A percentile compares a stretch with the other conserved stretches of the same genome.
phyloP scores from a whole-genome alignment of 2,888 invertebrate species.

The Epinotia ramella region DNA sequence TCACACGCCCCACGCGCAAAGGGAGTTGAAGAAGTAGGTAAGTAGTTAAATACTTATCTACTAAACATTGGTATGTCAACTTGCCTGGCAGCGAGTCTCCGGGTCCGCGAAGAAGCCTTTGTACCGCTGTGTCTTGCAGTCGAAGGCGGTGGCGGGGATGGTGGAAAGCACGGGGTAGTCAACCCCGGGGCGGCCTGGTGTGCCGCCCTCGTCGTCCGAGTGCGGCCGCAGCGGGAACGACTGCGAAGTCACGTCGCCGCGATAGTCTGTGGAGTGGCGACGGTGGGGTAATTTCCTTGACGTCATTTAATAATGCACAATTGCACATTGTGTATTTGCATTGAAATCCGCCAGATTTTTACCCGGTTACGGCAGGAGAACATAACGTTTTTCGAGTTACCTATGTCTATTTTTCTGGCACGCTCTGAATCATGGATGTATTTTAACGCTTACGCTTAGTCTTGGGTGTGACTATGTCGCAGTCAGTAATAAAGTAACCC shows the following conservation, averaged over 20 bases:
- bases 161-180: slow-evolving; percentile 92
- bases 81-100: slow-evolving; percentile 93
- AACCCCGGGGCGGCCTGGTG: slow-evolving; percentile 88
- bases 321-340: not conserved
- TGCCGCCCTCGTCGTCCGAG: slow-evolving; percentile 85
- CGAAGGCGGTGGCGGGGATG: slow-evolving; percentile 91
- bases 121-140: slow-evolving; percentile 93
- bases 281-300: not conserved
- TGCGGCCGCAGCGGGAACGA: slow-evolving; percentile 72
- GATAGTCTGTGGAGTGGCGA: slow-evolving; percentile 59
- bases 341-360: too few relatives aligned
- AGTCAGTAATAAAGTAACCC: too few relatives aligned
- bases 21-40: too few relatives aligned
- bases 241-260: slow-evolving; percentile 66
- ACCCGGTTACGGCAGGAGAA: too few relatives aligned
- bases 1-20: too few relatives aligned
- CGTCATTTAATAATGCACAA: not conserved
- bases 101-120: slow-evolving; percentile 96
- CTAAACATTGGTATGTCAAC: slow-evolving; percentile 33
- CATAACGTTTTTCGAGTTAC: too few relatives aligned
- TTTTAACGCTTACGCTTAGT: too few relatives aligned
- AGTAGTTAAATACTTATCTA: not conserved
- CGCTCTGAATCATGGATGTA: too few relatives aligned
- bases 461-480: too few relatives aligned
- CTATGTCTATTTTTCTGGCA: too few relatives aligned